Evolutionary conservation across 2,797 vertebrate species (phyloP).

Genomic region (Choloepus didactylus): DNA sequence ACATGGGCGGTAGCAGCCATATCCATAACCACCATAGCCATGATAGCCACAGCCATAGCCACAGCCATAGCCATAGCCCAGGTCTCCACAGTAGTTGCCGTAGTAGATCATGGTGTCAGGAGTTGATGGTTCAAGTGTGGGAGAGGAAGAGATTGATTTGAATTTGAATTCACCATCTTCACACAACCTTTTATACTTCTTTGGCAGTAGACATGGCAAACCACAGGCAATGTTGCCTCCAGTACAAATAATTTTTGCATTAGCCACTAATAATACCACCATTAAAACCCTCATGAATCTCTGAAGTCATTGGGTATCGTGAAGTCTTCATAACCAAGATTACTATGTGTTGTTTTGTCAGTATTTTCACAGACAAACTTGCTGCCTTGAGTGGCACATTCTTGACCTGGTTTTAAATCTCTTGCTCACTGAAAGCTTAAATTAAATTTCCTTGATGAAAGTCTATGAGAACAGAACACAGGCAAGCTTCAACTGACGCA

Average conservation of each 20-base stretch:
- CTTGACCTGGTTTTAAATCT: background rate
- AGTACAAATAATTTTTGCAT: background rate
- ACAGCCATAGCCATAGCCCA: no score
- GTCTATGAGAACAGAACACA: background rate
- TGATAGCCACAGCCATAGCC: no score
- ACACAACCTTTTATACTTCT: no score
- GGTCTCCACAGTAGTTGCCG: no score
- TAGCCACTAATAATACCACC: background rate
- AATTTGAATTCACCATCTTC: background rate
- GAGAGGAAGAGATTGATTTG: no score
- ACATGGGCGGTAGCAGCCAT: no score
- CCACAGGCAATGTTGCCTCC: background rate
- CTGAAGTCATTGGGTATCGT: background rate
- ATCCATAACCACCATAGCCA: no score
- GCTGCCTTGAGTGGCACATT: background rate
- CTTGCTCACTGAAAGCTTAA: background rate
- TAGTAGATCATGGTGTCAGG: no score
- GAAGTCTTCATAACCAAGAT: background rate
- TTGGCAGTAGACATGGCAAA: no score
- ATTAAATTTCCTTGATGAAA: background rate
- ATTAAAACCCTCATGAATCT: background rate
- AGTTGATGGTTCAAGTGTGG: no score
- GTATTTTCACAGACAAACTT: background rate
- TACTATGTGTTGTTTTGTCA: background rate
- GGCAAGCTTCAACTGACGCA: no score